Percentiles rank a stretch among this genome's conserved stretches.
These are phyloP conservation scores for Cyanocitta stelleri DNA, from an alignment of 2,113 vertebrate species.

Conservation along the genomic window DNA sequence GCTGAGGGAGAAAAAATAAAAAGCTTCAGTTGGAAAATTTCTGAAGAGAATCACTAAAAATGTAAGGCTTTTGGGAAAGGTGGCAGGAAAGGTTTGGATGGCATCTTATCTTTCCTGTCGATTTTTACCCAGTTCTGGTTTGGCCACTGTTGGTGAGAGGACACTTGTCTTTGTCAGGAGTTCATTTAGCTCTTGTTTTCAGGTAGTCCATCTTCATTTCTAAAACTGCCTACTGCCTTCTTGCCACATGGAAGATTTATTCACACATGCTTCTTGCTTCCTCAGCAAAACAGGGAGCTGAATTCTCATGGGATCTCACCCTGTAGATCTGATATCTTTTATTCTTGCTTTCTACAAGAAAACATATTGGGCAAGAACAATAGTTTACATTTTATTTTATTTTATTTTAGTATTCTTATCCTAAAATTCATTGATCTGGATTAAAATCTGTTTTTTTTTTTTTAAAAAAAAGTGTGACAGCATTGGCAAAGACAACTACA, in stretches of 20 bases:
- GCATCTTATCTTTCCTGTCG: neutral
- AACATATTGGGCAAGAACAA: neutral
- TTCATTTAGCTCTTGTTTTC: neutral
- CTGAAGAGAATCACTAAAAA: neutral
- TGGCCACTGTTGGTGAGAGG: neutral
- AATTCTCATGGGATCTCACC: neutral
- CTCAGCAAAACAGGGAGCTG: neutral
- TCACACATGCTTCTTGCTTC: neutral
- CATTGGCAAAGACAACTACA: neutral
- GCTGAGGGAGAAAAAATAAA: neutral
- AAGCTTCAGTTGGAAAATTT: neutral
- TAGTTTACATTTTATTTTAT: neutral
- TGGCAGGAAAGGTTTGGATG: neutral
- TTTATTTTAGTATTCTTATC: neutral
- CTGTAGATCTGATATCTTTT: neutral
- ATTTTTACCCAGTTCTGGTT: neutral
- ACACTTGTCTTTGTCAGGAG: neutral
- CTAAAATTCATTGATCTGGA: neutral
- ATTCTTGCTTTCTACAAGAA: neutral
- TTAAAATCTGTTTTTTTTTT: neutral
- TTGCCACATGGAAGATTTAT: neutral
- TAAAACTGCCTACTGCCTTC: neutral
- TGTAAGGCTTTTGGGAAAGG: neutral
- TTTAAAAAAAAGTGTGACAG: neutral
- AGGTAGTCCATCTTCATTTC: neutral